phyloP scores from a whole-genome alignment of 2,888 invertebrate species.

The Tupiocoris notatus region DNA sequence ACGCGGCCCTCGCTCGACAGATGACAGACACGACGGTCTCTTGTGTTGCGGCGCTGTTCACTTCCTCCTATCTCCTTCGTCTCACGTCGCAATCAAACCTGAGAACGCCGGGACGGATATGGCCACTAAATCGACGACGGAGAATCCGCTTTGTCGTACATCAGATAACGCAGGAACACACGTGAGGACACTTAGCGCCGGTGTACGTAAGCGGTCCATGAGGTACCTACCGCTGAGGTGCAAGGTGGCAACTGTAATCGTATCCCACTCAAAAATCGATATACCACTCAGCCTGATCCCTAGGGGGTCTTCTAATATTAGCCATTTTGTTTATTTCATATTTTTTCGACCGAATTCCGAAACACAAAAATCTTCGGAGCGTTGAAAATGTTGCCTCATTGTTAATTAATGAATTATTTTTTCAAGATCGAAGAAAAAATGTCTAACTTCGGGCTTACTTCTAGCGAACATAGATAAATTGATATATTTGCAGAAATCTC shows the following conservation, averaged over 20 bases:
- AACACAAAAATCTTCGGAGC: too few relatives aligned
- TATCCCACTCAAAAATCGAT: too few relatives aligned
- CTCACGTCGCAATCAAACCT: not conserved
- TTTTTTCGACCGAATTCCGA: too few relatives aligned
- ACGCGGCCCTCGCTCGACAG: constrained; percentile 11
- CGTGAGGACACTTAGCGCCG: not conserved
- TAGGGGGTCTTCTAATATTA: not conserved
- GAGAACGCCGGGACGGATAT: not conserved
- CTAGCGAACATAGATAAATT: too few relatives aligned
- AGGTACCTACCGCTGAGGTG: not conserved
- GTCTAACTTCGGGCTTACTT: too few relatives aligned
- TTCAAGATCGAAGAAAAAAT: too few relatives aligned
- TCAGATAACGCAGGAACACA: not conserved
- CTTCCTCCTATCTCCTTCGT: not conserved
- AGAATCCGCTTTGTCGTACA: too few relatives aligned
- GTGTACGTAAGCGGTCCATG: too few relatives aligned
- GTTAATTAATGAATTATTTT: too few relatives aligned
- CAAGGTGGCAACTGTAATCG: not conserved
- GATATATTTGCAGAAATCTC: too few relatives aligned
- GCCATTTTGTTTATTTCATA: too few relatives aligned
- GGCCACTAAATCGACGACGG: not conserved
- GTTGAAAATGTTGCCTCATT: too few relatives aligned
- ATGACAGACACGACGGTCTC: constrained; percentile 13
- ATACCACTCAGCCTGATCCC: not conserved
- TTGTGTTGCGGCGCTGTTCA: not conserved